Conservation (phyloP, 1,140 invertebrate genomes). For the Listronotus bonariensis region DNA sequence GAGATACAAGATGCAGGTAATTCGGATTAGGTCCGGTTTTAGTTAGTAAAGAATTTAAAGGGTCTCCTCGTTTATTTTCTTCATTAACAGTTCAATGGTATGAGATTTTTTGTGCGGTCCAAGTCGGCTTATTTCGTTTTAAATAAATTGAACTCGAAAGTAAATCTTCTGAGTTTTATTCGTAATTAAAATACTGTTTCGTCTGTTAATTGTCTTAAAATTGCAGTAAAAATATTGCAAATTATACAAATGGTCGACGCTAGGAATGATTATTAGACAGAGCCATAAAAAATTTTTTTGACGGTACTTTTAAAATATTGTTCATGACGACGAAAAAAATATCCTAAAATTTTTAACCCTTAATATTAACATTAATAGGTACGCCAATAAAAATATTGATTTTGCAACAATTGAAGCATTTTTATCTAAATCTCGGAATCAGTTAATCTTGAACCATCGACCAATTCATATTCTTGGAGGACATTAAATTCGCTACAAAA, state of each 20-base stretch:
- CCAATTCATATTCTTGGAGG: no score
- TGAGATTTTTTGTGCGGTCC: slow-evolving; percentile 28
- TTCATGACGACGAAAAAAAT: no score
- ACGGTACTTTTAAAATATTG: no score
- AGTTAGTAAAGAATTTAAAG: slow-evolving; percentile 47
- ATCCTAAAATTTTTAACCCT: no score
- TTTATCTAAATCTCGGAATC: no score
- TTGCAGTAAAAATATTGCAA: slow-evolving; percentile 17
- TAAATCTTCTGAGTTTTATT: slow-evolving; percentile 11
- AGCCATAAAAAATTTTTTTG: no score
- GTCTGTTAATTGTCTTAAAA: slow-evolving; percentile 29
- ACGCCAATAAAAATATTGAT: no score
- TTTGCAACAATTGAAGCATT: no score
- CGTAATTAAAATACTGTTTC: slow-evolving; percentile 39
- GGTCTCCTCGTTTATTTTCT: slow-evolving; percentile 45
- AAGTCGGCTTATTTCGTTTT: slow-evolving; percentile 28
- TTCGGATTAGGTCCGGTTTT: slow-evolving; percentile 44
- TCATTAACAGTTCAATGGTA: slow-evolving; percentile 43
- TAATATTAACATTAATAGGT: no score
- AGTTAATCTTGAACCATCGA: no score
- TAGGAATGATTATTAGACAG: no score
- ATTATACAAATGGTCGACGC: slow-evolving; percentile 12
- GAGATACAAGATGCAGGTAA: slow-evolving; percentile 33
- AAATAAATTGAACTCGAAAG: slow-evolving; percentile 32
- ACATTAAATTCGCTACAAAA: no score